Evolutionary conservation across 2,797 vertebrate genomes (phyloP), one percentile per base, ranked within the genome.

Genomic region (Chloroceryle inda): DNA sequence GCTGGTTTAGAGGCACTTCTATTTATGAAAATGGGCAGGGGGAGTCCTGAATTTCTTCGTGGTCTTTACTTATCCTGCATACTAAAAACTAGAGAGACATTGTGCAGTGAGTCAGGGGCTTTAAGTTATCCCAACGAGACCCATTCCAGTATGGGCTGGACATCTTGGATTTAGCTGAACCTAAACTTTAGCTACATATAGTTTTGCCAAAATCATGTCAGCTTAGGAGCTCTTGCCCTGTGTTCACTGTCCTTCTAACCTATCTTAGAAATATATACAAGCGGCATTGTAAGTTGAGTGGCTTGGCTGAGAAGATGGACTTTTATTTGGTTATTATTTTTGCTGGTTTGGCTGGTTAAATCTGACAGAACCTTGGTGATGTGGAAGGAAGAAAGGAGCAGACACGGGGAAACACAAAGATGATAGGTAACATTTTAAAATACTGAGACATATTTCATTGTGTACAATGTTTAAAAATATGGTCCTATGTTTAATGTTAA

Each of bases 401-500:
- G 74, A 89, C 85, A 76, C 1, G 4, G 35, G 52, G 44, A 85
- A 62, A 80, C 74, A 90, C 29, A 10, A 71, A 26, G 66, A 7
- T 64, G 50, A 23, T 10, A 20, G 40, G 44, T 31, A 62, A 78
- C 64, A 19, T 10, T 18, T 15, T 29, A 45, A 68, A 44, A 63
- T 64, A 35, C n/a, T 69, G 40, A 59, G 80, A 88, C 84, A 93
- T 95, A 95, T 93, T 96, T 96, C 80, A 29, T 31, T 61, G 45
- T 29, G 50, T 13, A 3, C 50, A 68, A 31, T 49, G 1, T 3
- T 53, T n/a, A 56, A 90, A 91, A 95, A 94, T 95, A 94, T 81
- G 88, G 76, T 82, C 93, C 62, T 45, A 56, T 88, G 80, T 94
- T 93, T 94, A 61, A 94, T 85, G 89, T 42, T 64, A 90, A 68